A percentile compares a stretch with the other conserved stretches of the same genome.
These are phyloP conservation scores for Pelobates fuscus DNA, from an alignment of 2,113 vertebrate species.

Conservation along the genomic window DNA sequence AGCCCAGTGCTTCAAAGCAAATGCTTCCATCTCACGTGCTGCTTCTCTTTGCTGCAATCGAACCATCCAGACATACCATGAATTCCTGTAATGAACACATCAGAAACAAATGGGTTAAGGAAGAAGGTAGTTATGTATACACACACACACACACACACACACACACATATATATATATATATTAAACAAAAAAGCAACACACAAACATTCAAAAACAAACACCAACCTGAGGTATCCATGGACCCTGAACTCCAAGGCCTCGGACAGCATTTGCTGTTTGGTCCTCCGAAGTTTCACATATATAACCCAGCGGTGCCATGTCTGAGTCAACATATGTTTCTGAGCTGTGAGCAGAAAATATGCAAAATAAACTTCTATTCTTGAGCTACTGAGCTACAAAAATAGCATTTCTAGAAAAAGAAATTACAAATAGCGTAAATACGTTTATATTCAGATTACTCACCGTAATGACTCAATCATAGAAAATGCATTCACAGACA, in stretches of 20 bases:
- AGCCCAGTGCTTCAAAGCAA: constrained; percentile 69
- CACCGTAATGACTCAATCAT: no score
- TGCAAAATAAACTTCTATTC: background rate
- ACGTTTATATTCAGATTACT: no score
- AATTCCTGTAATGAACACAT: constrained; percentile 64
- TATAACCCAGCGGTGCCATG: constrained; percentile 77
- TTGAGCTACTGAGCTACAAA: no score
- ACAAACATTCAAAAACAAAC: fast-evolving
- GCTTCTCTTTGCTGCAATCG: constrained; percentile 52
- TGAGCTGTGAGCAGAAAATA: constrained; percentile 56
- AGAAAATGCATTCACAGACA: no score
- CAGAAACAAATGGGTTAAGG: constrained; percentile 20
- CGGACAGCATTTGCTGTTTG: constrained; percentile 68
- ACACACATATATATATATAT: background rate
- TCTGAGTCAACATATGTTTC: constrained; percentile 55
- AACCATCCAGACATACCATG: constrained; percentile 75
- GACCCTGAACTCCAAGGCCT: constrained; percentile 68
- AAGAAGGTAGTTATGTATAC: background rate
- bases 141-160: background rate
- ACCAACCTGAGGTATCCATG: constrained; percentile 69
- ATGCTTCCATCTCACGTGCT: constrained; percentile 56
- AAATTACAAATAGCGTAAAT: no score
- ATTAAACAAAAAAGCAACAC: background rate
- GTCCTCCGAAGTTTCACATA: constrained; percentile 70
- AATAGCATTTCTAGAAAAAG: no score